Conservation (phyloP, 1,140 invertebrate genomes). For the Drepana arcuata region DNA sequence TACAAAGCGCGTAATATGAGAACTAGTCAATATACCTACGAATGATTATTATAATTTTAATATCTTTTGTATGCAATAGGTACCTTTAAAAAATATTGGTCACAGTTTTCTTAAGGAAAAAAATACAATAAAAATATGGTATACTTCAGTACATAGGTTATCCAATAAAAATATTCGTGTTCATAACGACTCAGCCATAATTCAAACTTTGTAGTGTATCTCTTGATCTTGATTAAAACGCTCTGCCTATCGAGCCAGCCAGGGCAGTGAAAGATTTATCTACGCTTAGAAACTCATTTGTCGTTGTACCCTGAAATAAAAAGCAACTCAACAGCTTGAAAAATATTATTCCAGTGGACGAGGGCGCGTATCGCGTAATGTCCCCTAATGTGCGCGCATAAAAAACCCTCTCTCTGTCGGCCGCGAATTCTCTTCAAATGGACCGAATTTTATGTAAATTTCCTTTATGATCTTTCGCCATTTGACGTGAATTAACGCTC, state of each 20-base stretch:
- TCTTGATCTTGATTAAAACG: too few species aligned
- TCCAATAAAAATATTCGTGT: too few species aligned
- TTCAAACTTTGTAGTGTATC: too few species aligned
- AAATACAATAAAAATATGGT: too few species aligned
- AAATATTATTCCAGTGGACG: conserved; percentile 43
- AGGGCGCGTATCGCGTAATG: conserved; percentile 28
- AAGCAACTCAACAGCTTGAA: conserved; percentile 43
- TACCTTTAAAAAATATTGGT: too few species aligned
- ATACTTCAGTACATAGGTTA: too few species aligned
- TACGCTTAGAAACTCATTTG: conserved; percentile 53
- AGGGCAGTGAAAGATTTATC: conserved; percentile 40
- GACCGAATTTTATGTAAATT: conserved; percentile 39
- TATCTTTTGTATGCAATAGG: too few species aligned
- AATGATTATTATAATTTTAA: too few species aligned
- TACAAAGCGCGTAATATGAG: too few species aligned
- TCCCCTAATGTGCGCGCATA: conserved; percentile 38
- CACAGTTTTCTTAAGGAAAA: too few species aligned
- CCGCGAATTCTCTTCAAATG: conserved; percentile 29
- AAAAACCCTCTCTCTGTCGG: conserved; percentile 28
- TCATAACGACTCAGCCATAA: too few species aligned
- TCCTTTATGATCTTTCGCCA: conserved; percentile 34
- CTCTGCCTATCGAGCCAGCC: conserved; percentile 11
- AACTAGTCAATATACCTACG: too few species aligned
- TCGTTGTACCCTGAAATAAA: conserved; percentile 33
- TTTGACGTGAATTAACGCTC: conserved; percentile 30